Conservation (phyloP, 1,140 invertebrate genomes). For the Saxidomus purpurata region DNA sequence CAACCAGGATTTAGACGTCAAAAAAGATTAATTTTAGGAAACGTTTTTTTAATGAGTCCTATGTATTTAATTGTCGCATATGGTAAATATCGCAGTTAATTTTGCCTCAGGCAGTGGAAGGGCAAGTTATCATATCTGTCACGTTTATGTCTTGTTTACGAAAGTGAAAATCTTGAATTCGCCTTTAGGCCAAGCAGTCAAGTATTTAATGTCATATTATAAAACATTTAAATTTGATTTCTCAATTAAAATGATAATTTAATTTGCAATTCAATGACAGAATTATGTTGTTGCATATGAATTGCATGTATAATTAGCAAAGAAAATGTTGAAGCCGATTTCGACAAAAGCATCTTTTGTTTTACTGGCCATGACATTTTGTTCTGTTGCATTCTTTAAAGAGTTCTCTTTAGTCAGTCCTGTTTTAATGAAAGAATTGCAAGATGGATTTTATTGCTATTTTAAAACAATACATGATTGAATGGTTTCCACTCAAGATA, state of each 20-base stretch:
- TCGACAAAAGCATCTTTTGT: slow-evolving; percentile 4
- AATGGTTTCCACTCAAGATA: not conserved
- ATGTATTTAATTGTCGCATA: slow-evolving; percentile 44
- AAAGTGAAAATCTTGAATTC: slow-evolving; percentile 34
- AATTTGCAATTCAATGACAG: slow-evolving; percentile 42
- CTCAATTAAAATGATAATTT: slow-evolving; percentile 45
- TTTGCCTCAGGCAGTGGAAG: slow-evolving; percentile 58
- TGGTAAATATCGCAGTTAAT: slow-evolving; percentile 23
- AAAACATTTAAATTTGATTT: slow-evolving; percentile 45
- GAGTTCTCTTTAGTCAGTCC: not conserved
- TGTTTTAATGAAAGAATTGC: slow-evolving; percentile 26
- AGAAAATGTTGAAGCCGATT: not conserved
- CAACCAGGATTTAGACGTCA: slow-evolving; percentile 39
- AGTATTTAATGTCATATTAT: slow-evolving; percentile 51
- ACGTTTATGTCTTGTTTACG: slow-evolving; percentile 55
- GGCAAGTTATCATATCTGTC: slow-evolving; percentile 56
- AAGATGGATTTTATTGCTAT: not conserved
- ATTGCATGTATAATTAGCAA: slow-evolving; percentile 15
- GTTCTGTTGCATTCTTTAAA: not conserved
- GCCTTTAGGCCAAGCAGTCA: slow-evolving; percentile 23
- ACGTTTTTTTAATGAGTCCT: slow-evolving; percentile 33
- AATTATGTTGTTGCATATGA: slow-evolving; percentile 18
- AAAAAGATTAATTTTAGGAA: slow-evolving; percentile 50
- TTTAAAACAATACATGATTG: slow-evolving; percentile 26
- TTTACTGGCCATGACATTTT: slow-evolving; percentile 10